Evolutionary conservation across 2,797 vertebrate genomes (phyloP), one percentile per base, ranked within the genome.

Genomic region (Pagetopsis macropterus): DNA sequence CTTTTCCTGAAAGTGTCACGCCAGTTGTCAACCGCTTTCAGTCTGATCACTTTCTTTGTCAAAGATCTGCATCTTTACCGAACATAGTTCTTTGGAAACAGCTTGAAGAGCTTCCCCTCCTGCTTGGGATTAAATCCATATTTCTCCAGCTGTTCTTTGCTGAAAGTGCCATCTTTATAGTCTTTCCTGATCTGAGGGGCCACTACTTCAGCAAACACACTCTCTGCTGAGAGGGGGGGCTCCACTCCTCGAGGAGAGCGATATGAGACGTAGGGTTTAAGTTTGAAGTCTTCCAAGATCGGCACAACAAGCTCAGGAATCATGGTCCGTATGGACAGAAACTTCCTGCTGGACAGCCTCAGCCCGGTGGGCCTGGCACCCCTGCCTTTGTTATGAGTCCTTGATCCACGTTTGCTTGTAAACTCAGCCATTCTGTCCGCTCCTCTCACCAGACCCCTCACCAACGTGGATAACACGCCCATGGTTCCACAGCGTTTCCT

Each of bases 381-480:
- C 5, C 98, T 88, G 72, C 96, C 90, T 84, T 94, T 97, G 78
- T 94, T 91, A 64, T 96, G 93, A 65, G 87, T 94, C 3, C 92
- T 94, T 0, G 96, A 94, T 17, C 98, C 98, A 0, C 96, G 96
- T 78, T 98, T 98, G 90, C 97, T 98, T 37, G 96, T 98, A 92
- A 96, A 97, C 65, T 94, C 93, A 0, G 96, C 92, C 93, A 96
- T 84, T 2, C 98, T 90, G 92, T 98, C 96, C 0, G 97, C 97
- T 14, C 97, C 97, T 71, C 97, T 93, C 2, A 95, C 85, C 44
- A 99, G 78, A 19, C 95, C 96, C 3, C 96, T 94, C 0, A 89
- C 59, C 45, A 97, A 88, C 1, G 85, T 92, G 5, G 92, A 92
- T 63, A 99, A 91, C 33, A 99, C 87, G 16, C 97, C 98, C 98